Base-by-base conservation (phyloP, 2,888 invertebrate species). In the Poecilus cupreus region DNA sequence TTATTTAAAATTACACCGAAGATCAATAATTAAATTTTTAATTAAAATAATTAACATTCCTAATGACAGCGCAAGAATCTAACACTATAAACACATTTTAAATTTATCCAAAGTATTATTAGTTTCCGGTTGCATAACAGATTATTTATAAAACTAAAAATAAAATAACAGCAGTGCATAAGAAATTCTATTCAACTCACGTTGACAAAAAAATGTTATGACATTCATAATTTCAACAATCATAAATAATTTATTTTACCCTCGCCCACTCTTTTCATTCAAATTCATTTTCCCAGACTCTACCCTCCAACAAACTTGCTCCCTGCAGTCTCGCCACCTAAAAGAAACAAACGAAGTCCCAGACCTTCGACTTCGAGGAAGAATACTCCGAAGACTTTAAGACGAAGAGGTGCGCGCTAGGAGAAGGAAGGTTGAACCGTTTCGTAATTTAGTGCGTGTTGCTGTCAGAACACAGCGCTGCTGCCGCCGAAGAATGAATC, bases 401-500 rank as follows among this genome's bases (percentile, higher is more conserved):
- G 72, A 72, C n/a, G 8, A 10, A 22, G 54, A 24, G 20, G 22
- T 13, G 5, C 20, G 3, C 11, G 57, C 3, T 18, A 22, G n/a
- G 2, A 3, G 20, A 13, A 51, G 54, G 68, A 76, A 76, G 79
- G 79, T 24, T 26, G 79, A 46, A 49, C 79, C 68, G 49, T 49
- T 70, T 26, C 22, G 79, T 79, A 70, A 79, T 79, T 79, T 79
- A 79, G 70, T 79, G 79, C 70, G 26, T 79, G 79, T 70, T 39
- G 49, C 70, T 70, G 79, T 79, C 79, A 79, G 79, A 79, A 79
- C 37, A 79, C 20, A 79, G 70, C 46, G 64, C 20, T 26, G 60
- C 39, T 39, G 20, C 57, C 51, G 75, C 75, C 39, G n/a, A 51
- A 57, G 49, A 24, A 78, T 78, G 64, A 78, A 78, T 78, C 78